phyloP scores from a whole-genome alignment of 2,888 invertebrate species.

The Phorcus lineatus region DNA sequence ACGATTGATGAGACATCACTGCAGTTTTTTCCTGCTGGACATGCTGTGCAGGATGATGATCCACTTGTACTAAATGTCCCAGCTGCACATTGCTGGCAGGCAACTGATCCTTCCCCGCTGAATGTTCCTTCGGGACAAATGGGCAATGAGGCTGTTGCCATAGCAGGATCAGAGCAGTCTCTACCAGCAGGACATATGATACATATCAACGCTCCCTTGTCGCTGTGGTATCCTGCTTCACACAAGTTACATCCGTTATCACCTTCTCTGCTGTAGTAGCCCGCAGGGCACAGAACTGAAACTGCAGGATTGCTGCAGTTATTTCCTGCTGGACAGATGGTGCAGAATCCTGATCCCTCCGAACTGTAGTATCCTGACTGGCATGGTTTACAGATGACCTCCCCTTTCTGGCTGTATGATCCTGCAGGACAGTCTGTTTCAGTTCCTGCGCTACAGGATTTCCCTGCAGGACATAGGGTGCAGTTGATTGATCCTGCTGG shows the following conservation, averaged over 20 bases:
- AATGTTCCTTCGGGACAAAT: slow-evolving; percentile 60
- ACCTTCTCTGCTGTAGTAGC: slow-evolving; percentile 39
- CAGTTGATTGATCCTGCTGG: slow-evolving; percentile 28
- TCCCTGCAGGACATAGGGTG: slow-evolving; percentile 37
- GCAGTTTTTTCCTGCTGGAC: slow-evolving; percentile 51
- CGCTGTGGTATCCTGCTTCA: slow-evolving; percentile 52
- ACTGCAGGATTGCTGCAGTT: slow-evolving; percentile 45
- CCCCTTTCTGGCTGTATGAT: slow-evolving; percentile 39
- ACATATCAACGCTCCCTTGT: slow-evolving; percentile 11
- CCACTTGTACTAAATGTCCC: slow-evolving; percentile 57
- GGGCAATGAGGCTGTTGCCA: slow-evolving; percentile 36
- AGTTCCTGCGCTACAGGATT: slow-evolving; percentile 40
- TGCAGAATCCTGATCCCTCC: slow-evolving; percentile 48
- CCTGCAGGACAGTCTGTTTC: slow-evolving; percentile 40
- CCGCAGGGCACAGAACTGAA: slow-evolving; percentile 38
- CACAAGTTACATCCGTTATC: slow-evolving; percentile 33
- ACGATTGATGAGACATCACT: slow-evolving; percentile 40
- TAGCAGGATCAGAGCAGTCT: slow-evolving; percentile 49
- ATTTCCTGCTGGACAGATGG: slow-evolving; percentile 58
- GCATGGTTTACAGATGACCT: slow-evolving; percentile 36
- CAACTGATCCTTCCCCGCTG: slow-evolving; percentile 55
- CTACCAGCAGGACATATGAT: slow-evolving; percentile 32
- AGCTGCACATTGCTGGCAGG: slow-evolving; percentile 52
- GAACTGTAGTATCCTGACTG: slow-evolving; percentile 48
- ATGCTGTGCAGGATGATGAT: slow-evolving; percentile 51